phyloP scores from a whole-genome alignment of 1,140 invertebrate genomes.

The Macrocentrus cingulum region DNA sequence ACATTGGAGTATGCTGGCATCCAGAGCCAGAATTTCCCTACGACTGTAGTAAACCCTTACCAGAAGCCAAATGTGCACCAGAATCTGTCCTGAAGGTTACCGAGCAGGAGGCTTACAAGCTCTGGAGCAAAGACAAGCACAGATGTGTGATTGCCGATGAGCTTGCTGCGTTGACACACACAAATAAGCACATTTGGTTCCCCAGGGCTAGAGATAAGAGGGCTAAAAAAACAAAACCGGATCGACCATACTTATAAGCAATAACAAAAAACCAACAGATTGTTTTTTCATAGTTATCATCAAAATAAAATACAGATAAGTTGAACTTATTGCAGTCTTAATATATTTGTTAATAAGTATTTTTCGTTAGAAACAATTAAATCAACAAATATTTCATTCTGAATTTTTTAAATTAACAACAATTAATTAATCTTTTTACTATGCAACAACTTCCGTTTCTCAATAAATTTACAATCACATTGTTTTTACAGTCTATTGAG shows the following conservation, averaged over 20 bases:
- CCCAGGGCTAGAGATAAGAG: constrained; percentile 68
- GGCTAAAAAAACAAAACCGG: constrained; percentile 67
- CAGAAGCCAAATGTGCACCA: constrained; percentile 46
- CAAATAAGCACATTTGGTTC: constrained; percentile 81
- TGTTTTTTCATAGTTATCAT: neutral
- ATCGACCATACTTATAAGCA: constrained; percentile 73
- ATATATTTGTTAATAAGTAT: no score
- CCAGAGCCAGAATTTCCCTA: constrained; percentile 81
- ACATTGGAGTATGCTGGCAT: constrained; percentile 86
- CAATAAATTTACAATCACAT: no score
- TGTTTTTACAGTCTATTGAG: no score
- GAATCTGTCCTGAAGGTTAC: constrained; percentile 66
- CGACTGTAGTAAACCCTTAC: constrained; percentile 76
- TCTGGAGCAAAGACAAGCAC: constrained; percentile 64
- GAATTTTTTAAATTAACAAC: no score
- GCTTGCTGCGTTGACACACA: constrained; percentile 73
- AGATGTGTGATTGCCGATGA: constrained; percentile 66
- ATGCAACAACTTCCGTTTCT: no score
- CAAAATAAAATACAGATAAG: neutral
- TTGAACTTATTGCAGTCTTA: neutral
- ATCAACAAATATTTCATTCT: no score
- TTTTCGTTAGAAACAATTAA: no score
- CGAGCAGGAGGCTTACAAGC: constrained; percentile 63
- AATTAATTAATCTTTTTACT: no score
- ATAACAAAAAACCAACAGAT: neutral